Evolutionary conservation across 2,797 vertebrate genomes (phyloP), one percentile per base, ranked within the genome.

Genomic region (Neosilurus hyrtlii): DNA sequence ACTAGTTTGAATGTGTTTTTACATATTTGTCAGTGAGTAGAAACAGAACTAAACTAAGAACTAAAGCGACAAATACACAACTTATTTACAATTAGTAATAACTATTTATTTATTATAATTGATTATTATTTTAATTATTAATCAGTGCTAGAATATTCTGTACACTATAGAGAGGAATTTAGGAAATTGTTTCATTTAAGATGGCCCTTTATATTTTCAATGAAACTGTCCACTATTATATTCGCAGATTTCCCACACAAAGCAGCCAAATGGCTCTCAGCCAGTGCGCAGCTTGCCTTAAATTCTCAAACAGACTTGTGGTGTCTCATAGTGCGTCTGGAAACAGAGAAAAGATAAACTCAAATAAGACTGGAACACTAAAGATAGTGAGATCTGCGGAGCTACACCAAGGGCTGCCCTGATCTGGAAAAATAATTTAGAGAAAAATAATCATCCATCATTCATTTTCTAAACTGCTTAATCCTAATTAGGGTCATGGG

Each of bases 211-310:
- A 68, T 62, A 52, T 63, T 54, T 52, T 67, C 54, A 82, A 18
- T 14, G 24, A 35, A 51, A 62, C 65, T 62, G 65, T 9, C 52
- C 15, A 2, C 52, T 68, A 68, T 76, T 68, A 76, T 24, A 66
- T 68, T 70, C 65, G 52, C 18, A 52, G 24, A 83, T 61, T 83
- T 83, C 26, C 35, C 62, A 76, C 22, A 82, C 30, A 68, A 63
- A 66, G 11, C 30, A 37, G 72, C 54, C 72, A 59, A 59, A 11
- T 57, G 26, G 54, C 24, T 73, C 51, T 54, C 24, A 73, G 24
- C 24, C 71, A 73, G 43, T 72, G 8, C 49, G 49, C 49, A 0
- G n/a, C 16, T 26, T 54, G 49, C 72, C 26, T 4, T 74, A 9
- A 59, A 59, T 59, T 75, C 72, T 37, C 30, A 57, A 57, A 37